Base-by-base conservation (phyloP, 2,113 vertebrate species). In the Callocephalon fimbriatum region DNA sequence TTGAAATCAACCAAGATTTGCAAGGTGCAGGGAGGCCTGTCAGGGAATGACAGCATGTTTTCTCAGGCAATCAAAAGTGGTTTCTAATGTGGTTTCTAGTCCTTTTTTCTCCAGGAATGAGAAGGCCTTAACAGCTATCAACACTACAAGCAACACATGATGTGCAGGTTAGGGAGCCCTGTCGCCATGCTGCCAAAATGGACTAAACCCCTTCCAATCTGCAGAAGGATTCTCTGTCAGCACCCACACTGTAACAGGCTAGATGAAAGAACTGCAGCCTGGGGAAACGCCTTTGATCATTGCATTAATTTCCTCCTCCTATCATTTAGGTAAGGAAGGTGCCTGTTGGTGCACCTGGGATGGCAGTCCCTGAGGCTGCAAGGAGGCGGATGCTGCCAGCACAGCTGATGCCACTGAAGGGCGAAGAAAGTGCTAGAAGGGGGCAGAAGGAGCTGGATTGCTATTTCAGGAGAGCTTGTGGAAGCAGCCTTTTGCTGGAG, bases 181-280 rank as follows among this genome's bases (percentile, higher is more conserved):
- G 10, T 15, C 22, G 4, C 14, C 10, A 15, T 6, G 9, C 37
- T 58, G 15, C 50, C 66, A 73, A 44, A 79, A 68, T 1, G 5
- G 42, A 58, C 16, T 13, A 4, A 77, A 25, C 2, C 18, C 23
- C 5, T 79, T 27, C 29, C 19, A 9, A 44, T 12, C 44, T 44
- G 11, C 15, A 74, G 44, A 38, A 17, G 35, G 13, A 2, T 2
- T 19, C 5, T 29, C 38, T 77, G 12, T 15, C 48, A 29, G 32
- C 0, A 0, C 15, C 26, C 18, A 17, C n/a, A 1, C 9, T 11
- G 1, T 4, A 35, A 59, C 0, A 0, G 3, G 10, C 37, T 19
- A 44, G 48, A 40, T 40, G 23, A 61, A 82, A 65, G 48, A 68
- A 54, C 7, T 1, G 1, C 35, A 29, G 53, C 78, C 53, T 12